phyloP scores from a whole-genome alignment of 2,113 vertebrate genomes.

The Daboia siamensis region DNA sequence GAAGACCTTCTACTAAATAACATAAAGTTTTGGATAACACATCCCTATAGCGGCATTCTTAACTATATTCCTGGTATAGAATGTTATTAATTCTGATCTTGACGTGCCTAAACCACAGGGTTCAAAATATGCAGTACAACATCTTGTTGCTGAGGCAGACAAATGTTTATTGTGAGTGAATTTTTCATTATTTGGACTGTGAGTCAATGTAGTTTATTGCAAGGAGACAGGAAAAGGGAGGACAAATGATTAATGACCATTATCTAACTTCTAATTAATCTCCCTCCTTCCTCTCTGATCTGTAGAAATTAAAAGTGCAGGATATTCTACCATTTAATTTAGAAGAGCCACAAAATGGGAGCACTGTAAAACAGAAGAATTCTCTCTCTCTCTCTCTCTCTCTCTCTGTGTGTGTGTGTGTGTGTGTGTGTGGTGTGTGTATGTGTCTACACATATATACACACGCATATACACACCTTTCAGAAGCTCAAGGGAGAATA shows the following conservation, averaged over 20 bases:
- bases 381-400: too few relatives aligned
- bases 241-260: neutral
- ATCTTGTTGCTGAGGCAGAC: neutral
- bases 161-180: neutral
- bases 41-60: neutral
- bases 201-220: neutral
- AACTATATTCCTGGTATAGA: neutral
- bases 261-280: neutral
- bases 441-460: neutral
- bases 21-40: neutral
- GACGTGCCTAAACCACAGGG: neutral
- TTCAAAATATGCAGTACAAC: neutral
- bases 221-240: neutral
- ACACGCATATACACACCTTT: neutral
- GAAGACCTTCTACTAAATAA: neutral
- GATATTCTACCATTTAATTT: neutral
- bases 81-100: neutral
- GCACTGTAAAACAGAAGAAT: neutral
- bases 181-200: conserved; percentile 9
- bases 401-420: neutral
- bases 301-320: neutral
- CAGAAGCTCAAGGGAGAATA: neutral
- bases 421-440: too few relatives aligned
- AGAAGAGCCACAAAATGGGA: neutral
- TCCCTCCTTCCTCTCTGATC: neutral